Base-by-base conservation (phyloP, 1,140 invertebrate genomes). In the Drosophila bocki region DNA sequence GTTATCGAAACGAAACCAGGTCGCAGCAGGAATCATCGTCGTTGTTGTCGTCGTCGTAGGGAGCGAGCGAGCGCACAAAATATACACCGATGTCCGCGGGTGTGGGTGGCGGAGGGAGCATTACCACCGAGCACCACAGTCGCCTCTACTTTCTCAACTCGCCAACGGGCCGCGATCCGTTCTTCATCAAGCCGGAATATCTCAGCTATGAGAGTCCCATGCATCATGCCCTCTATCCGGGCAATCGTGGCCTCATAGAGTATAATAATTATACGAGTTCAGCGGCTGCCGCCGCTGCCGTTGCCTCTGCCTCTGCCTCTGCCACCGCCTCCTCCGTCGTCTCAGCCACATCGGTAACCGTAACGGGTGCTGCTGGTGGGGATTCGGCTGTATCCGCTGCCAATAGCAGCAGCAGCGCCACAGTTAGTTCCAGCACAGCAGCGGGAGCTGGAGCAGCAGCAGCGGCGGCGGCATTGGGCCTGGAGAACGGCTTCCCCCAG, bases 141-240 rank as follows among this genome's bases (percentile, higher is more conserved):
- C 91, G 91, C 59, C 82, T 92, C 42, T 92, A 92, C 78, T 92
- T 92, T 72, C 87, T 92, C 53, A 92, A 92, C 62, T 91, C 86
- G 62, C 91, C 91, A 19, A 91, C 91, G 71, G 80, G 82, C 54
- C 75, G 88, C 45, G 91, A 92, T 69, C 84, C 91, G 50, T 92
- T 92, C 74, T 92, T 92, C 67, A 92, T 92, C 13, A 92, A 92
- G 68, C 91, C 91, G 58, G 91, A 92, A 83, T 92, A 92, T 75
- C 87, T 92, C 78, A 92, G 84, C 82, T 92, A 92, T 92, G 91
- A 92, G 83, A 92, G 75, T 78, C 91, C 91, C 84, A 92, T 92
- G 91, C 91, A 92, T 78, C 91, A 92, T 83, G 67, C 67, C 67
- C 65, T 92, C 44, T 92, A 92, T 57, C 87, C 91, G 53, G 82